These are phyloP conservation scores for Tetraodon nigroviridis DNA, from an alignment of 2,113 vertebrate species.

Conservation along the genomic window DNA sequence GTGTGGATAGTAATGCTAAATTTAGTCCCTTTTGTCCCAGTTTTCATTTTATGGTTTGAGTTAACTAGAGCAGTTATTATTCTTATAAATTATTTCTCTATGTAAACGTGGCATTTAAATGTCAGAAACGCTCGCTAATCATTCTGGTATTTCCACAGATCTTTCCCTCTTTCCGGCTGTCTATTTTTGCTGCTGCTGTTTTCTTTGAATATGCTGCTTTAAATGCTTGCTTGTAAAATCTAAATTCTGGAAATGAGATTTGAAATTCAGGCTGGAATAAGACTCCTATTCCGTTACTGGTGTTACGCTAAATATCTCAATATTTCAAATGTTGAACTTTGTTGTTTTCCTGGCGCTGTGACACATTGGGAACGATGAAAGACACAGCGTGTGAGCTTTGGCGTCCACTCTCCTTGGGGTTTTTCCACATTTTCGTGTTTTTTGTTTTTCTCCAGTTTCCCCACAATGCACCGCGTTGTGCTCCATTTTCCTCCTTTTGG, in stretches of 20 bases:
- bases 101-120: slow-evolving; percentile 74
- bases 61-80: slow-evolving; percentile 62
- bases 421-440: no score
- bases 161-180: slow-evolving; percentile 37
- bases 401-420: no score
- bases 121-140: slow-evolving; percentile 64
- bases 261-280: no score
- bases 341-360: no score
- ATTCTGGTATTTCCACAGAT: slow-evolving; percentile 65
- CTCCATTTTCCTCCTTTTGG: no score
- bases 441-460: no score
- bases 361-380: no score
- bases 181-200: slow-evolving; percentile 5
- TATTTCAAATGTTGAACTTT: no score
- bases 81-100: slow-evolving; percentile 60
- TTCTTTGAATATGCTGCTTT: slow-evolving; percentile 18
- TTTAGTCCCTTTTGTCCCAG: neutral
- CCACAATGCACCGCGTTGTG: no score
- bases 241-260: neutral
- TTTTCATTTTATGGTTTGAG: slow-evolving; percentile 31
- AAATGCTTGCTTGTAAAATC: slow-evolving; percentile 4
- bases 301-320: no score
- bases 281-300: no score
- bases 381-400: no score
- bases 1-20: neutral